Percentiles rank a stretch among this genome's conserved stretches.
Evolutionary conservation across 1,140 invertebrate species (phyloP).

Genomic region (Planococcus citri): DNA sequence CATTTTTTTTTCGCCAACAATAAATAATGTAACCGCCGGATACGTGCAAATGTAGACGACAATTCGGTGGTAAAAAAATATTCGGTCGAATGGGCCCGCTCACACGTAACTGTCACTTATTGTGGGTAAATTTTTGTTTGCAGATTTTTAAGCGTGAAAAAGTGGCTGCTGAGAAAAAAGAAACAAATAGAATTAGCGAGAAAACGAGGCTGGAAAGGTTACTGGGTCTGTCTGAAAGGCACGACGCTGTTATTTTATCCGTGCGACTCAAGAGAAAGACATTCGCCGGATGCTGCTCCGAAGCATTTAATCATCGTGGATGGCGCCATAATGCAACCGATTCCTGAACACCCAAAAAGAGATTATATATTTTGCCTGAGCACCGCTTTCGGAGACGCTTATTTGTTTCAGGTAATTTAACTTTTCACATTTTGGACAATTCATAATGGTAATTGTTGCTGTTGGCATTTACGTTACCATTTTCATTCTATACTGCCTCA

Average conservation of each 20-base stretch:
- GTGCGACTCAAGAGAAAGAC: constrained; percentile 81
- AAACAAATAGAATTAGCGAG: constrained; percentile 91
- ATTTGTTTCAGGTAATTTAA: constrained; percentile 79
- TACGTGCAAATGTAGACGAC: too few relatives aligned
- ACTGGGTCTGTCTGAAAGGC: constrained; percentile 96
- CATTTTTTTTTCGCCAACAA: neutral
- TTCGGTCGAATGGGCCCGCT: too few relatives aligned
- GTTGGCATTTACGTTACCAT: too few relatives aligned
- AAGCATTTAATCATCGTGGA: constrained; percentile 95
- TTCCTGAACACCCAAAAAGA: constrained; percentile 93
- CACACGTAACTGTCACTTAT: too few relatives aligned
- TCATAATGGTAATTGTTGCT: too few relatives aligned
- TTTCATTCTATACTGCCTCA: too few relatives aligned
- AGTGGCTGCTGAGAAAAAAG: constrained; percentile 93
- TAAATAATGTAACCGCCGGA: too few relatives aligned
- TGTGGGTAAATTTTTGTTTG: constrained; percentile 23
- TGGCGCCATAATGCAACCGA: constrained; percentile 94
- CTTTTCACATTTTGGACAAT: neutral
- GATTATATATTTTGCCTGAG: constrained; percentile 97
- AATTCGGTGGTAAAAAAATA: too few relatives aligned
- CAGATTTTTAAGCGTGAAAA: constrained; percentile 95
- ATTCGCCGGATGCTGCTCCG: constrained; percentile 79
- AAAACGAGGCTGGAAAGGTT: constrained; percentile 93
- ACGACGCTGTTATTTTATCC: constrained; percentile 94
- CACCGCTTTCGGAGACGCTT: constrained; percentile 94